A percentile compares a stretch with the other conserved stretches of the same genome.
Evolutionary conservation across 1,140 invertebrate genomes (phyloP).

Genomic region (Drosophila neocordata): DNA sequence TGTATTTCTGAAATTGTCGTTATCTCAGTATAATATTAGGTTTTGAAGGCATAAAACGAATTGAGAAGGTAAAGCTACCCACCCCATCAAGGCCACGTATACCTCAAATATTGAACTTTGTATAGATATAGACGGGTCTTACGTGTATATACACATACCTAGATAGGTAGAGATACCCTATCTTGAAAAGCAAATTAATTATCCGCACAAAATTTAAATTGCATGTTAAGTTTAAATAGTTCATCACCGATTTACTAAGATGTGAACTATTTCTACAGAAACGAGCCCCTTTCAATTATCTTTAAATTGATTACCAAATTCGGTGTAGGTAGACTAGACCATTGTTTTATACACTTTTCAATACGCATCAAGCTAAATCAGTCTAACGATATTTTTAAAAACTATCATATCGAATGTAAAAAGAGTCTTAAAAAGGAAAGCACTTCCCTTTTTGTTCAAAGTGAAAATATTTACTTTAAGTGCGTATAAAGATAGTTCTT

Average conservation of each 20-base stretch:
- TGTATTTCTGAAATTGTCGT: background rate
- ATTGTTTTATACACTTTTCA: no score
- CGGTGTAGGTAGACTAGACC: no score
- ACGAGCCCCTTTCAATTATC: background rate
- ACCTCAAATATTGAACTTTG: constrained; percentile 17
- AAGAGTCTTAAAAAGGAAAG: no score
- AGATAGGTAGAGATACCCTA: background rate
- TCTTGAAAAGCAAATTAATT: background rate
- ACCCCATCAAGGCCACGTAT: constrained; percentile 12
- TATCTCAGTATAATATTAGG: constrained; percentile 7
- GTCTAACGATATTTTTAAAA: no score
- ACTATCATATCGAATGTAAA: no score
- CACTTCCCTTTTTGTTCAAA: no score
- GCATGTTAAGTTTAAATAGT: background rate
- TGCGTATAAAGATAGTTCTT: background rate
- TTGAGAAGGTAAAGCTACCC: constrained; percentile 5
- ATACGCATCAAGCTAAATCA: no score
- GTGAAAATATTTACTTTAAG: no score
- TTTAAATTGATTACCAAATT: background rate
- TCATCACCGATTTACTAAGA: background rate
- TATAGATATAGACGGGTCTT: background rate
- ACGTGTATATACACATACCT: background rate
- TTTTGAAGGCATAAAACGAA: constrained; percentile 10
- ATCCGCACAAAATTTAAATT: no score
- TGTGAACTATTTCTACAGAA: background rate